These are phyloP conservation scores for Anodontia alba DNA, from an alignment of 2,888 invertebrate species.

Conservation along the genomic window DNA sequence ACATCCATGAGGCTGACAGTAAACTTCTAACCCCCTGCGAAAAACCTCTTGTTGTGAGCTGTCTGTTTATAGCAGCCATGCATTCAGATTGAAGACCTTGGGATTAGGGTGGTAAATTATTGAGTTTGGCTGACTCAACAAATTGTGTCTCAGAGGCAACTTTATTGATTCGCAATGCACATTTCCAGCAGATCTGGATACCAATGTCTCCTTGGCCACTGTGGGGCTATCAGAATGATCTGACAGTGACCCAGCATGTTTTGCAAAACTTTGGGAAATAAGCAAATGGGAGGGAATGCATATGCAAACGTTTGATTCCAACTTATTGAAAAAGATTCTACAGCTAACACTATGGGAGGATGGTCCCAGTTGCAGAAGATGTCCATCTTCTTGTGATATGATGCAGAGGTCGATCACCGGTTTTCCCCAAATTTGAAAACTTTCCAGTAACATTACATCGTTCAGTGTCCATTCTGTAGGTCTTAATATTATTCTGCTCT, in stretches of 20 bases:
- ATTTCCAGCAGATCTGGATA: conserved; percentile 25
- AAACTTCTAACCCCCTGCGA: conserved; percentile 7
- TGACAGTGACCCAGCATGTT: conserved; percentile 21
- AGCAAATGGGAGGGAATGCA: conserved; percentile 46
- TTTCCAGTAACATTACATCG: conserved; percentile 5
- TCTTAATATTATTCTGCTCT: conserved; percentile 21
- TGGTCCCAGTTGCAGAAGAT: conserved; percentile 42
- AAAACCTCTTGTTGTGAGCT: conserved; percentile 26
- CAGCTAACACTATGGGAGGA: conserved; percentile 27
- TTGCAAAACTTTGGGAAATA: conserved; percentile 42
- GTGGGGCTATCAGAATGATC: conserved; percentile 33
- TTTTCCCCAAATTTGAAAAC: neutral
- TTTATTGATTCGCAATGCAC: neutral
- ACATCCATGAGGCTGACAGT: neutral
- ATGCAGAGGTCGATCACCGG: conserved; percentile 45
- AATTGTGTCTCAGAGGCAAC: neutral
- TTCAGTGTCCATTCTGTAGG: conserved; percentile 39
- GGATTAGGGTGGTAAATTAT: conserved; percentile 25
- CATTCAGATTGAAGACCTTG: conserved; percentile 29
- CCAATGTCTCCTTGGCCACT: conserved; percentile 39
- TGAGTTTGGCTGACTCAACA: neutral
- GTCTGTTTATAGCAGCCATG: conserved; percentile 33
- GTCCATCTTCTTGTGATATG: conserved; percentile 14
- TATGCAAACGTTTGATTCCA: conserved; percentile 50
- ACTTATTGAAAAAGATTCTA: conserved; percentile 50